A percentile compares a stretch with the other conserved stretches of the same genome.
Evolutionary conservation across 2,113 vertebrate genomes (phyloP).

Genomic region (Clarias macrocephalus): DNA sequence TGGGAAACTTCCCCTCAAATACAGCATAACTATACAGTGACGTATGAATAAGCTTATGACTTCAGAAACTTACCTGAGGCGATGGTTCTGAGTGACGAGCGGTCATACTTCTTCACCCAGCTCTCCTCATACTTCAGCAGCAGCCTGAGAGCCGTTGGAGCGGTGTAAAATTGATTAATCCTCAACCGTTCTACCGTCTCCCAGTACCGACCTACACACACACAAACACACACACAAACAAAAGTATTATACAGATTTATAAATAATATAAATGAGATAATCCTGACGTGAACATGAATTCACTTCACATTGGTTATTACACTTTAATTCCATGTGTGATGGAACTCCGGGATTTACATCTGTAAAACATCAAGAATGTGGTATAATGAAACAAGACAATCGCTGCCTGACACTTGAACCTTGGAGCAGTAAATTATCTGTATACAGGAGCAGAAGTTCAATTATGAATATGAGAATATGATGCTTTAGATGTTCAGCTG

Average conservation of each 20-base stretch:
- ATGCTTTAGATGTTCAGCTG: too few relatives aligned
- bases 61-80: constrained; percentile 78
- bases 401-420: neutral
- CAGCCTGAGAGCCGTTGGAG: constrained; percentile 85
- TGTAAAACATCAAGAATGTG: neutral
- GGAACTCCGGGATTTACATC: neutral
- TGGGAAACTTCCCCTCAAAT: too few relatives aligned
- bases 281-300: neutral
- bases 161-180: constrained; percentile 90
- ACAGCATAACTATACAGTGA: too few relatives aligned
- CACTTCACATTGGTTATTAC: neutral
- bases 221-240: constrained; percentile 32
- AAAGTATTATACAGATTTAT: neutral
- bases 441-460: too few relatives aligned
- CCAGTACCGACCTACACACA: constrained; percentile 87
- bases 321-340: neutral
- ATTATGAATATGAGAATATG: too few relatives aligned
- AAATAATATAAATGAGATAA: constrained; percentile 34
- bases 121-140: constrained; percentile 82
- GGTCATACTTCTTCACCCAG: constrained; percentile 89
- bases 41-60: neutral
- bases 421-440: neutral
- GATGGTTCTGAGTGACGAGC: constrained; percentile 84
- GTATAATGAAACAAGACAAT: neutral
- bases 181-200: constrained; percentile 83